Base-by-base conservation (phyloP, 2,113 vertebrate genomes). In the Ailuropoda melanoleuca region DNA sequence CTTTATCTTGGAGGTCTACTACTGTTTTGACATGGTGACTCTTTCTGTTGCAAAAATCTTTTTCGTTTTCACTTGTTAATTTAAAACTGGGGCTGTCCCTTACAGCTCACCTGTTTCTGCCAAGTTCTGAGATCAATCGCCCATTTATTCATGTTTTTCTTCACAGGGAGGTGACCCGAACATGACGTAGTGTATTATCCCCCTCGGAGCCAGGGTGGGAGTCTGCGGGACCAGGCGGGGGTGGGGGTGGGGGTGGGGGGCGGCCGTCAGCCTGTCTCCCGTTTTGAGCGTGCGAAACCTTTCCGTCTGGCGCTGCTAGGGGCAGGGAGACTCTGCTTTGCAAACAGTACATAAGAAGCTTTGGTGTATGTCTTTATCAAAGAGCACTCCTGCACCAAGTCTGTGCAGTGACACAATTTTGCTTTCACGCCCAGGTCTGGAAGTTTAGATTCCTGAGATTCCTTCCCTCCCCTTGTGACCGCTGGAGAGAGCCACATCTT, bases 381-480 rank as follows among this genome's bases (percentile, higher is more conserved):
- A 93, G 26, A 60, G 31, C 31, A 15, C 2, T 12, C 23, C 37
- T 24, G 17, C 10, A 3, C 18, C 3, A 3, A 19, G 19, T 84
- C 70, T 0, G 0, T 66, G 64, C 34, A 18, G 34, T 26, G 68
- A 56, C 62, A 23, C 46, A 2, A 29, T 58, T 64, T 53, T 10
- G 19, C 37, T 39, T 46, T 8, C 62, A 48, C 72, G 2, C 17
- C 72, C 19, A 2, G 0, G 0, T 14, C 55, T 83, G 3, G 50
- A 56, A 58, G 19, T 34, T 48, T 53, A 18, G 37, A n/a, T 6
- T 29, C 37, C 39, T 48, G 46, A 4, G 0, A 13, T 17, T 23
- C 15, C 0, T n/a, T 34, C 8, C 0, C 43, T 43, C 1, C 12
- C 0, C 3, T 5, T 9, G 55, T 6, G 62, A 39, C 53, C 29